Percentiles rank a stretch among this genome's conserved stretches.
Evolutionary conservation across 2,113 vertebrate genomes (phyloP).

Genomic region (Chaetorhynchus papuensis): DNA sequence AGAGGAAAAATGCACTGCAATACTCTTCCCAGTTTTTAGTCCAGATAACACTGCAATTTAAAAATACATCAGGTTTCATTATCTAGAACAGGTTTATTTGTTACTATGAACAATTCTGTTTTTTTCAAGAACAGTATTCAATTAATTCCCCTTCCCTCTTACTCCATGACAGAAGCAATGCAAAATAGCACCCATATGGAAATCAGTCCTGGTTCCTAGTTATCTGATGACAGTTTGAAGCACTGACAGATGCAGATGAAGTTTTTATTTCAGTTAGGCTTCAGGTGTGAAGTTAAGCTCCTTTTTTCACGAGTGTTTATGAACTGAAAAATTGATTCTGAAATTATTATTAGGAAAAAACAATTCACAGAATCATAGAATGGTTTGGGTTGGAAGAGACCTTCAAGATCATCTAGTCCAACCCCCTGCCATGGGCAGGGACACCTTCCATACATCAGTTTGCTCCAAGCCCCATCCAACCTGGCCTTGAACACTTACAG

Average conservation of each 20-base stretch:
- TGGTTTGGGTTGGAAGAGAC: background rate
- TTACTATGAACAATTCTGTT: background rate
- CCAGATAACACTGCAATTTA: background rate
- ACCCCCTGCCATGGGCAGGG: background rate
- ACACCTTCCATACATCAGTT: background rate
- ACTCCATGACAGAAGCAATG: background rate
- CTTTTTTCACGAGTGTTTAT: background rate
- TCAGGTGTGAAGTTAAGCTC: background rate
- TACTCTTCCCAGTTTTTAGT: background rate
- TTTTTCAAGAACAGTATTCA: background rate
- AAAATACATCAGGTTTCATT: background rate
- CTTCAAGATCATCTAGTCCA: background rate
- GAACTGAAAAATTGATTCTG: background rate
- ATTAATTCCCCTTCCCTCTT: background rate
- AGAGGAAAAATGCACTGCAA: background rate
- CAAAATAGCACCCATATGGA: background rate
- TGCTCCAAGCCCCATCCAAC: background rate
- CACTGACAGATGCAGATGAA: background rate
- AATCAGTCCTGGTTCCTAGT: background rate
- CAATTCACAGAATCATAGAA: background rate
- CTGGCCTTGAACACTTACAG: background rate
- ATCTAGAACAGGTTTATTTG: background rate
- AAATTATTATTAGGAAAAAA: background rate
- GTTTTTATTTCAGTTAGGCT: background rate
- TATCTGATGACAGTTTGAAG: background rate